phyloP scores from a whole-genome alignment of 2,797 vertebrate species.

The Chelmon rostratus region DNA sequence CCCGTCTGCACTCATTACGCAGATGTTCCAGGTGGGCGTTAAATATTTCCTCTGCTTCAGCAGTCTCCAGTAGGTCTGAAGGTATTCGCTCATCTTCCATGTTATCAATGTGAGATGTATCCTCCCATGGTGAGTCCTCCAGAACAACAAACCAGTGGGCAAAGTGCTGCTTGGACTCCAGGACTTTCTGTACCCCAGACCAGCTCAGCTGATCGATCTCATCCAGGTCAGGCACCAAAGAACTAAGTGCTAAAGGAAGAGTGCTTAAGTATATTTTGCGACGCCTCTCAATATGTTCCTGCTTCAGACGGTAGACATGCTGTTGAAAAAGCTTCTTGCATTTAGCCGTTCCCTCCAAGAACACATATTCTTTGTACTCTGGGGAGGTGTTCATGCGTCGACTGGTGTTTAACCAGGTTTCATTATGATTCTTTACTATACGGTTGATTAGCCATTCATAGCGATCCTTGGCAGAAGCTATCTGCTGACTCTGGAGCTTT shows the following conservation, averaged over 20 bases:
- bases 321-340: constrained; percentile 97
- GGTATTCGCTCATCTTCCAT: constrained; percentile 94
- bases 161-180: constrained; percentile 95
- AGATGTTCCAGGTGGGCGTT: constrained; percentile 92
- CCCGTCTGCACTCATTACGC: constrained; percentile 90
- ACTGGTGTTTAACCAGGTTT: constrained; percentile 90
- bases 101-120: constrained; percentile 92
- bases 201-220: constrained; percentile 95
- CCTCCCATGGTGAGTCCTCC: constrained; percentile 96
- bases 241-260: constrained; percentile 93
- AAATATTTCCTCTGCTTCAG: constrained; percentile 90
- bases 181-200: constrained; percentile 91
- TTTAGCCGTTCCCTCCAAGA: constrained; percentile 96
- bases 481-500: constrained; percentile 98
- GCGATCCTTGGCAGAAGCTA: constrained; percentile 95
- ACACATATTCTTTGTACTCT: constrained; percentile 96
- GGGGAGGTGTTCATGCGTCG: constrained; percentile 92
- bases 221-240: constrained; percentile 91
- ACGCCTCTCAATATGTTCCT: constrained; percentile 94
- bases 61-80: constrained; percentile 94
- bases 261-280: constrained; percentile 90
- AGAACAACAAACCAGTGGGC: constrained; percentile 94
- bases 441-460: constrained; percentile 96
- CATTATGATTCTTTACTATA: constrained; percentile 95
- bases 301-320: constrained; percentile 94